Base-by-base conservation (phyloP, 2,888 invertebrate species). In the Lobophora halterata region DNA sequence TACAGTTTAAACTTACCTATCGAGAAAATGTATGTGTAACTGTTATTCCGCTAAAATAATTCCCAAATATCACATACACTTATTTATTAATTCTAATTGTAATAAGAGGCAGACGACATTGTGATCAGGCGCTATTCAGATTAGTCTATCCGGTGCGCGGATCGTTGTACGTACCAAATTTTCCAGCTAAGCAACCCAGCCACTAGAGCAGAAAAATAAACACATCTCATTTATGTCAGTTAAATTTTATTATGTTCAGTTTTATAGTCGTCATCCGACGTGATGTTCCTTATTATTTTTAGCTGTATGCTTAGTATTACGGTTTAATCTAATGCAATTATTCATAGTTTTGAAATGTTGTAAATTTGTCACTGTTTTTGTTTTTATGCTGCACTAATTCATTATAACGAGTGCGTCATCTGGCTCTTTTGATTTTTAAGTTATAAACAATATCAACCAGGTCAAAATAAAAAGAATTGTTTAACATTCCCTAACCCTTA, bases 11-110 rank as follows among this genome's bases (percentile, higher is more conserved):
- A 3, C 21, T 7, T 1, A 8, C 17, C 5, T 31, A 24, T 12
- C 13, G 24, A 12, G n/a, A 18, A 14, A 17, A 18, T 32, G 8
- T n/a, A 30, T 21, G 13, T 14, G n/a, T 14, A 14, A 5, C 9
- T 21, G 34, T 59, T 65, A 31, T 23, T 24, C 32, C 17, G 27
- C 36, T 19, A 29, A n/a, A n/a, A n/a, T 3, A 14, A 71, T 70
- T 61, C 62, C 67, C 68, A 70, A 71, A 74, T 72, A 70, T 71
- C 66, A 71, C 61, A 58, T 61, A 64, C 71, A 65, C 5, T 11
- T 12, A 11, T 9, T 23, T 11, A 23, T 5, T 6, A 6, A 7
- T 11, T 5, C 12, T 2, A 13, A 19, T 20, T 20, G n/a, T 11
- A 19, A 19, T 18, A 12, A 31, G 11, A 24, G 5, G 5, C 24